Percentiles rank a stretch among this genome's conserved stretches.
These are phyloP conservation scores for Rhinogobio ventralis DNA, from an alignment of 2,797 vertebrate genomes.

Conservation along the genomic window DNA sequence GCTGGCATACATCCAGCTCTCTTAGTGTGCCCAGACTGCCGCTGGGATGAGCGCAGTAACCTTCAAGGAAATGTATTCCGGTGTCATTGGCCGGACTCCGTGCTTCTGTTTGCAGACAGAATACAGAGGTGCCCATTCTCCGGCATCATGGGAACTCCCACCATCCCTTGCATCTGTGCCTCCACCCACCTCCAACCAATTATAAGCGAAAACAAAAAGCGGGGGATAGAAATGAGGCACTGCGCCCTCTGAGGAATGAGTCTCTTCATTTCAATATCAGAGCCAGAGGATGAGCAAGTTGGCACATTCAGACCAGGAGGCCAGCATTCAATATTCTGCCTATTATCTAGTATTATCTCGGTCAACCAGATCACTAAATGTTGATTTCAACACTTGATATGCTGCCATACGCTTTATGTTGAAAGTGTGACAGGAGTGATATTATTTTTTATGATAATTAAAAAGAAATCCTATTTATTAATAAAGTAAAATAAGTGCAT, in stretches of 20 bases:
- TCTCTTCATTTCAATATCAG: conserved; percentile 34
- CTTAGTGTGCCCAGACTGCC: conserved; percentile 38
- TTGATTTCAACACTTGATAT: conserved; percentile 18
- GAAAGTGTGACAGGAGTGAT: neutral
- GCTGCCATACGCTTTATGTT: conserved; percentile 1
- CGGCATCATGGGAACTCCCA: conserved; percentile 35
- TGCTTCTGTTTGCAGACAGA: conserved; percentile 14
- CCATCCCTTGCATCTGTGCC: conserved; percentile 41
- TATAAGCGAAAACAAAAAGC: conserved; percentile 46
- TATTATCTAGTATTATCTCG: conserved; percentile 36
- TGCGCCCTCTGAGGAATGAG: conserved; percentile 36
- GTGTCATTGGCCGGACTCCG: conserved; percentile 16
- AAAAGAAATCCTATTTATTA: neutral
- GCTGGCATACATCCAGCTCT: conserved; percentile 49
- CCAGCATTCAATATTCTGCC: conserved; percentile 20
- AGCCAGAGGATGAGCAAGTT: conserved; percentile 29
- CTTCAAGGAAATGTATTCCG: conserved; percentile 54
- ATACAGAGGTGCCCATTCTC: conserved; percentile 37
- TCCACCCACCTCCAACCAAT: conserved; percentile 40
- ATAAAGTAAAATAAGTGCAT: neutral
- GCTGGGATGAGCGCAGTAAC: conserved; percentile 49
- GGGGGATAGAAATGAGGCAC: conserved; percentile 25
- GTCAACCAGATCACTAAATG: conserved; percentile 31
- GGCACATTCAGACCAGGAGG: conserved; percentile 39
- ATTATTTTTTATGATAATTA: neutral